Percentiles rank a stretch among this genome's conserved stretches.
Conservation (phyloP, 2,797 vertebrate species). For the Acanthurus tractus region DNA sequence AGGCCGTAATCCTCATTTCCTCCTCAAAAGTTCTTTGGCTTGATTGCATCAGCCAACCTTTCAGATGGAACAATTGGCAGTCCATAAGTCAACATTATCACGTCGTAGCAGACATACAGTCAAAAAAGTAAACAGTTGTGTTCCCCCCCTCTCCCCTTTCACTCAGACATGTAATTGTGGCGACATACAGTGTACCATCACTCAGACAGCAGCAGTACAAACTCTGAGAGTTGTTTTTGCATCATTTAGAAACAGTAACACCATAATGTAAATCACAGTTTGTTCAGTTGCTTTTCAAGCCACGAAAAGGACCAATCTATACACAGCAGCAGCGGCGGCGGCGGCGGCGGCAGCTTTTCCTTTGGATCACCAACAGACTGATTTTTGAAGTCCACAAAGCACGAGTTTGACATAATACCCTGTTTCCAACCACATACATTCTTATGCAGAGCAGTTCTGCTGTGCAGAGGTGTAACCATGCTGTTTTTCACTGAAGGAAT, state of each 20-base stretch:
- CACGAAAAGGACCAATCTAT: constrained; percentile 38
- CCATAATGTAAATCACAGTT: constrained; percentile 76
- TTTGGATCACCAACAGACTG: constrained; percentile 58
- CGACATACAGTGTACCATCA: constrained; percentile 53
- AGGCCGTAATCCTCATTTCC: constrained; percentile 25
- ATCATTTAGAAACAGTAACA: constrained; percentile 75
- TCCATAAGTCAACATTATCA: constrained; percentile 33
- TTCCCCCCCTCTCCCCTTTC: constrained; percentile 34
- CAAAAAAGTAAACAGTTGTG: constrained; percentile 56
- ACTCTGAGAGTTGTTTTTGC: constrained; percentile 74
- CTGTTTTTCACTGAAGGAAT: constrained; percentile 56
- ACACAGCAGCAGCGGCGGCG: constrained; percentile 17
- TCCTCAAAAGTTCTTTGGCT: constrained; percentile 48
- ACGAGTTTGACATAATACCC: constrained; percentile 72
- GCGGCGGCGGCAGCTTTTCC: constrained; percentile 39
- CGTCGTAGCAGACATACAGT: constrained; percentile 44
- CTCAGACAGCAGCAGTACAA: constrained; percentile 65
- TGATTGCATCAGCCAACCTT: constrained; percentile 44
- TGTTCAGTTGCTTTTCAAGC: constrained; percentile 57
- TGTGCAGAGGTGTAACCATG: constrained; percentile 56
- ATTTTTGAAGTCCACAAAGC: constrained; percentile 60
- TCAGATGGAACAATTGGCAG: constrained; percentile 33
- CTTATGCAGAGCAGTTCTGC: constrained; percentile 68
- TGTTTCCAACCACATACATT: constrained; percentile 74
- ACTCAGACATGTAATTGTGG: constrained; percentile 55